Evolutionary conservation across 1,140 invertebrate species (phyloP).

Genomic region (Atta cephalotes): DNA sequence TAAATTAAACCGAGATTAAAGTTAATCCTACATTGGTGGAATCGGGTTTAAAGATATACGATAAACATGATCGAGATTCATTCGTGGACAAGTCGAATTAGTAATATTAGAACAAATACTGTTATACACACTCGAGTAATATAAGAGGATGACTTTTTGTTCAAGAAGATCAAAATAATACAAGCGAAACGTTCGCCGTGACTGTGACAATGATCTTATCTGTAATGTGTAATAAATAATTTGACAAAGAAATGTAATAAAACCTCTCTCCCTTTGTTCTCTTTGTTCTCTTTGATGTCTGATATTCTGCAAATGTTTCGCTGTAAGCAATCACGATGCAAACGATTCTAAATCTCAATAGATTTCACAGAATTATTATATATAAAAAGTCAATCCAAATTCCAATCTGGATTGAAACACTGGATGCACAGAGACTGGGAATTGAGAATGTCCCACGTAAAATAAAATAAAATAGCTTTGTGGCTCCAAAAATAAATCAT

Average conservation of each 20-base stretch:
- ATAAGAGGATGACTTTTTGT: not conserved
- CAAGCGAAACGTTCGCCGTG: not conserved
- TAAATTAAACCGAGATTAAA: too few relatives aligned
- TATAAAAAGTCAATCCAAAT: not conserved
- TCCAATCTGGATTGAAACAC: not conserved
- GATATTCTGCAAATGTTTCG: too few relatives aligned
- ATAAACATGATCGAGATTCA: not conserved
- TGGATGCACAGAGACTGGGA: not conserved
- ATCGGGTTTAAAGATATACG: not conserved
- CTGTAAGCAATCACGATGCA: not conserved
- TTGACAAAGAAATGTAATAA: not conserved
- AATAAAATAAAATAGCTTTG: too few relatives aligned
- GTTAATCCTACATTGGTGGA: too few relatives aligned
- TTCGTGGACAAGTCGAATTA: not conserved
- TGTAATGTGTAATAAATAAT: slow-evolving; percentile 44
- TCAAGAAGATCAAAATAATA: not conserved
- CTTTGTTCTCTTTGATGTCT: not conserved
- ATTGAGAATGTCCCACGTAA: not conserved
- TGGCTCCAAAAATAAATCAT: too few relatives aligned
- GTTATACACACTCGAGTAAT: not conserved
- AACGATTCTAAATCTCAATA: not conserved
- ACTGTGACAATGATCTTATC: not conserved
- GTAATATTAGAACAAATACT: too few relatives aligned
- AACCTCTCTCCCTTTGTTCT: not conserved
- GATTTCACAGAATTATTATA: not conserved